phyloP scores from a whole-genome alignment of 1,140 invertebrate genomes.

The Euwallacea similis region DNA sequence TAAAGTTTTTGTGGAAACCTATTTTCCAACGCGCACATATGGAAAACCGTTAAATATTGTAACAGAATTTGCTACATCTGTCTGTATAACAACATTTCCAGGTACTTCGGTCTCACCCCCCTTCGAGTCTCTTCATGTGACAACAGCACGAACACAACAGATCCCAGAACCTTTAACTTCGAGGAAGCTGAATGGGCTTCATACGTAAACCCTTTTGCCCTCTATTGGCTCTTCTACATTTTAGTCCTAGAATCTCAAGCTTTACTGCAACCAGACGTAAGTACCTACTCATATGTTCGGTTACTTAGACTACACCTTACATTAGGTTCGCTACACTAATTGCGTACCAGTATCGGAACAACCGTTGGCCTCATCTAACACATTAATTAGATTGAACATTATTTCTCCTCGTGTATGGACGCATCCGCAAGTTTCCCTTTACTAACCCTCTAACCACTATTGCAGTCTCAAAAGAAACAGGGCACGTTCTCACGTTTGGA shows the following conservation, averaged over 20 bases:
- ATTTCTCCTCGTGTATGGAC: too few species aligned
- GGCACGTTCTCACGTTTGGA: conserved; percentile 61
- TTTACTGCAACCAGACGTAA: conserved; percentile 69
- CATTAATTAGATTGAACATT: too few species aligned
- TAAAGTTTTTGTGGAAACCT: too few species aligned
- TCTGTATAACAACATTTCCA: conserved; percentile 48
- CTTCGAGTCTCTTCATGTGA: conserved; percentile 59
- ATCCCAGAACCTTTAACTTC: conserved; percentile 65
- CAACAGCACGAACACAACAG: conserved; percentile 38
- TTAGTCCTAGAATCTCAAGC: conserved; percentile 71
- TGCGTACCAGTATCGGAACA: too few species aligned
- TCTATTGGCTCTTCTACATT: conserved; percentile 75
- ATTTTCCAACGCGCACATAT: too few species aligned
- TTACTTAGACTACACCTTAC: too few species aligned
- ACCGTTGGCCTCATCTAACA: too few species aligned
- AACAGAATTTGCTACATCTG: not conserved
- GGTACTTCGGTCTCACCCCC: conserved; percentile 70
- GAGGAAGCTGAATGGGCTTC: conserved; percentile 66
- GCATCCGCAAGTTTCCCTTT: not conserved
- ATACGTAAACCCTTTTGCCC: conserved; percentile 72
- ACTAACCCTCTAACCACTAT: conserved; percentile 4
- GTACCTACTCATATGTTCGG: not conserved
- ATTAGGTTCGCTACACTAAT: too few species aligned
- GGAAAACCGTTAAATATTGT: not conserved
- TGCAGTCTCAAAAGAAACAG: conserved; percentile 58